Conservation (phyloP, 2,888 invertebrate species). For the Alviniconcha strummeri region DNA sequence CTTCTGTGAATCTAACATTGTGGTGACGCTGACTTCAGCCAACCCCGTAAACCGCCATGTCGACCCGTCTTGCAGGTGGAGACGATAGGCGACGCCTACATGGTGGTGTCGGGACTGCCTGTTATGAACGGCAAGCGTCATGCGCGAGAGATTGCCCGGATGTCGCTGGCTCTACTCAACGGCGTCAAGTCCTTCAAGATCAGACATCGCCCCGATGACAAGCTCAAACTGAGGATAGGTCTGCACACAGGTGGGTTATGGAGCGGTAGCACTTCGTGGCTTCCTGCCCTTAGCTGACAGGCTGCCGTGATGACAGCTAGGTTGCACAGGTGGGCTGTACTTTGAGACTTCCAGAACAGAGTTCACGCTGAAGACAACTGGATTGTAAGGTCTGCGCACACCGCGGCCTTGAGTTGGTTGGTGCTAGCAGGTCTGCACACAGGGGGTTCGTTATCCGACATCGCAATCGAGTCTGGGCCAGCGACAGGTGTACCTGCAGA, state of each 20-base stretch:
- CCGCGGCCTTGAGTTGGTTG: neutral
- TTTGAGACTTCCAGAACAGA: too few relatives aligned
- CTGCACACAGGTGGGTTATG: conserved; percentile 82
- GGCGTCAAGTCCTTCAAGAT: conserved; percentile 92
- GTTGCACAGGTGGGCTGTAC: too few relatives aligned
- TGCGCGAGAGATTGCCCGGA: conserved; percentile 92
- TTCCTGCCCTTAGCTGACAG: neutral
- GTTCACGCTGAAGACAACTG: too few relatives aligned
- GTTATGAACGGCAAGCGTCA: conserved; percentile 91
- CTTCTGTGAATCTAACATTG: too few relatives aligned
- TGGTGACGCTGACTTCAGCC: too few relatives aligned
- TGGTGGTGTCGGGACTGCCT: conserved; percentile 82
- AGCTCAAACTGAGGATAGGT: conserved; percentile 93
- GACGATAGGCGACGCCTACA: conserved; percentile 44
- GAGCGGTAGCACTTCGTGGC: too few relatives aligned
- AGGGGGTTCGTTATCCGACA: too few relatives aligned
- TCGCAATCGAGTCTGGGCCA: too few relatives aligned
- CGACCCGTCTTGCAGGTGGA: conserved; percentile 35
- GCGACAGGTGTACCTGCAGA: too few relatives aligned
- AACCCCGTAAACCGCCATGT: too few relatives aligned
- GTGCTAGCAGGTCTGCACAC: neutral
- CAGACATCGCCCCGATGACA: conserved; percentile 90
- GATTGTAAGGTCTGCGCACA: too few relatives aligned
- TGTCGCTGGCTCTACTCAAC: conserved; percentile 89
- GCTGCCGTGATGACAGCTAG: neutral